A percentile compares a stretch with the other conserved stretches of the same genome.
Evolutionary conservation across 2,113 vertebrate genomes (phyloP).

Genomic region (Calyptommatus sinebrachiatus): DNA sequence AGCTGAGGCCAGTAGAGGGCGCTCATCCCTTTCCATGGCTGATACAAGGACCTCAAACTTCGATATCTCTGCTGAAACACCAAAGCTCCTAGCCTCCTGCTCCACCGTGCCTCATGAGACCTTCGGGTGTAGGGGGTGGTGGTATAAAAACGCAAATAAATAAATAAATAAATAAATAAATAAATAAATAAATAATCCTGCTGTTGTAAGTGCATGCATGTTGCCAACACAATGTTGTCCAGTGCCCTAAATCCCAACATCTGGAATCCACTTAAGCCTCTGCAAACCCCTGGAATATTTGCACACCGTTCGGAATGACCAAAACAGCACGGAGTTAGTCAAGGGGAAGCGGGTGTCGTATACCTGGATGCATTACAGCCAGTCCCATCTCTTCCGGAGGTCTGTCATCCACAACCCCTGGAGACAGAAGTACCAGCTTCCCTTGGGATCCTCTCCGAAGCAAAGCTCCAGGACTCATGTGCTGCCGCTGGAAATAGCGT

Average conservation of each 20-base stretch:
- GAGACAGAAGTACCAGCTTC: conserved; percentile 15
- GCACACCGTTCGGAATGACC: neutral
- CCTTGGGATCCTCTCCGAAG: neutral
- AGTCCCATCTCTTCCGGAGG: conserved; percentile 36
- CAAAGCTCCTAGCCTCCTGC: neutral
- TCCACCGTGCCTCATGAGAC: too few species aligned
- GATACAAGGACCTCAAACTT: too few species aligned
- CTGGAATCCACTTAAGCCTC: neutral
- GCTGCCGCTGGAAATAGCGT: rapidly evolving
- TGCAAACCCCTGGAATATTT: neutral
- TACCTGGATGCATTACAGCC: conserved; percentile 77
- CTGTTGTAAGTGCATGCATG: neutral
- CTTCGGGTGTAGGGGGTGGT: too few species aligned
- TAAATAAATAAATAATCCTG: too few species aligned
- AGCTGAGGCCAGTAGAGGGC: too few species aligned
- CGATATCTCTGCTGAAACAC: neutral
- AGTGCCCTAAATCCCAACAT: neutral
- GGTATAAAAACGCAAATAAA: too few species aligned
- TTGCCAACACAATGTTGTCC: neutral
- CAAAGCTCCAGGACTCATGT: rapidly evolving
- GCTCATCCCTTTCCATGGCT: too few species aligned
- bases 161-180: too few species aligned
- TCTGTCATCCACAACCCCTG: neutral
- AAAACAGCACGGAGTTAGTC: neutral
- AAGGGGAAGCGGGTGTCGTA: conserved; percentile 32